Conservation (phyloP, 2,888 invertebrate species). For the Sphaerophoria rueppellii region DNA sequence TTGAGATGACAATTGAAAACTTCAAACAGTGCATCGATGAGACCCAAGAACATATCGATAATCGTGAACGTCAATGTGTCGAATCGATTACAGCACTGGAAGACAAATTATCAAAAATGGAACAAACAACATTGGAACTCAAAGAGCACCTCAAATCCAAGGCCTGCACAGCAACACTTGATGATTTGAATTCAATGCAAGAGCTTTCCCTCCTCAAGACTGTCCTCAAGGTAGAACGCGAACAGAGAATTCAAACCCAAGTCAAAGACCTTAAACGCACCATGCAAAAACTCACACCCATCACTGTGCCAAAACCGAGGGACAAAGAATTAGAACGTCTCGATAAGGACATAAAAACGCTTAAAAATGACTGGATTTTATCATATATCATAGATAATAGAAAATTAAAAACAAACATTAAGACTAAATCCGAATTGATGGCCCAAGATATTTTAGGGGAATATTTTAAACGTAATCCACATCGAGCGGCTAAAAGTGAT, state of each 20-base stretch:
- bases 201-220: slow-evolving; percentile 83
- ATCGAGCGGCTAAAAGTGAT: slow-evolving; percentile 79
- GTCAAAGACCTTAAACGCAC: slow-evolving; percentile 83
- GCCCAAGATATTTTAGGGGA: slow-evolving; percentile 79
- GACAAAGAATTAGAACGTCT: slow-evolving; percentile 77
- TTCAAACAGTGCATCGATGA: slow-evolving; percentile 93
- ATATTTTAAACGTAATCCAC: slow-evolving; percentile 80
- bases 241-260: slow-evolving; percentile 83
- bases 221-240: slow-evolving; percentile 84
- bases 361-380: slow-evolving; percentile 78
- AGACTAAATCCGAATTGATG: slow-evolving; percentile 70
- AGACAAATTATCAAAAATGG: slow-evolving; percentile 94
- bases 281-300: slow-evolving; percentile 83
- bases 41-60: slow-evolving; percentile 85
- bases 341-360: slow-evolving; percentile 76
- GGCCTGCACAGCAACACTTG: slow-evolving; percentile 59
- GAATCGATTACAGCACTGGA: slow-evolving; percentile 96
- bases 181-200: slow-evolving; percentile 80
- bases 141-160: slow-evolving; percentile 88
- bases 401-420: slow-evolving; percentile 56
- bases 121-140: slow-evolving; percentile 92
- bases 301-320: slow-evolving; percentile 82
- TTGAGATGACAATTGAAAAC: slow-evolving; percentile 89
- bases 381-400: slow-evolving; percentile 76
- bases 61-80: slow-evolving; percentile 96